Evolutionary conservation across 2,888 invertebrate genomes (phyloP).

Genomic region (Plagiodera versicolora): DNA sequence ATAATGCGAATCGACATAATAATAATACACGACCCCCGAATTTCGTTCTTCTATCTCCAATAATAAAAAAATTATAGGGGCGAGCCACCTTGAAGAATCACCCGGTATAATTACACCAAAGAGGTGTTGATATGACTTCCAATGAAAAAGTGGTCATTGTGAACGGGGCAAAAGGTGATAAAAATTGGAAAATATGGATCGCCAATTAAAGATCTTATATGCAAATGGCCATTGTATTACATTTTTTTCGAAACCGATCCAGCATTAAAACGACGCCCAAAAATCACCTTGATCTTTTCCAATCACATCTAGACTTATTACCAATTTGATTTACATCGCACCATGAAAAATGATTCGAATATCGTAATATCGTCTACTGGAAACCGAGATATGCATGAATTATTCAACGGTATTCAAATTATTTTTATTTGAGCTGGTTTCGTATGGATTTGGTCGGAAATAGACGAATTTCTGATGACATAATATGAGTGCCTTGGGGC

Average conservation of each 20-base stretch:
- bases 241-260: background rate
- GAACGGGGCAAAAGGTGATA: conserved; percentile 9
- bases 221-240: conserved; percentile 11
- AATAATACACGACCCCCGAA: no score
- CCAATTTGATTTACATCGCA: background rate
- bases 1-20: no score
- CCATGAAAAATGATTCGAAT: background rate
- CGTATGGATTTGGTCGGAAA: background rate
- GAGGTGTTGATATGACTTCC: background rate
- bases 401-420: background rate
- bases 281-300: background rate
- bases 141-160: background rate
- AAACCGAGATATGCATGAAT: background rate
- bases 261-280: background rate
- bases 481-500: background rate
- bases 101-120: background rate
- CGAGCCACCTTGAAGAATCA: no score
- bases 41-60: no score
- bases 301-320: background rate
- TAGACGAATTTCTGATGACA: background rate
- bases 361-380: background rate
- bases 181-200: conserved; percentile 6
- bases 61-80: no score
- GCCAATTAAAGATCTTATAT: conserved; percentile 9
- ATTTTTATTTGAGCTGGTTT: background rate